Evolutionary conservation across 2,888 invertebrate species (phyloP), one percentile per base, ranked within the genome.

Genomic region (Caenorhabditis macrosperma): DNA sequence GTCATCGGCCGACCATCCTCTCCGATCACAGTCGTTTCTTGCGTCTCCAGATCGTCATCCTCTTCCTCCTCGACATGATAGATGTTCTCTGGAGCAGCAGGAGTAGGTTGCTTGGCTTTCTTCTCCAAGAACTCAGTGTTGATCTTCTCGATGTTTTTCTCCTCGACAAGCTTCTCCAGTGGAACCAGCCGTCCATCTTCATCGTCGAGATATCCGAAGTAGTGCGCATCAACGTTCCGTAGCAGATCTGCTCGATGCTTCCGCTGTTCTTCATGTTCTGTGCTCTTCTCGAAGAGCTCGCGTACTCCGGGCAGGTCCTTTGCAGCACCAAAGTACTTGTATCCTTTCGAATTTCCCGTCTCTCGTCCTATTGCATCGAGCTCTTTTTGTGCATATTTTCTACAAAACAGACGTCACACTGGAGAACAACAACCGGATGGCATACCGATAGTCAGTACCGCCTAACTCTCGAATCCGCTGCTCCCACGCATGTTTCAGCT

Each of bases 191-290:
- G 93, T 0, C 98, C 98, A 91, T 99, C 99, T 90, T 99, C 99
- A 88, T 99, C 99, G 91, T 99, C 99, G 88, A 97, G 93, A 91
- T 85, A 85, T 0, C 99, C 99, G 92, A 99, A 99, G 92, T 99
- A 99, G 92, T 97, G 96, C 0, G 98, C 97, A 92, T 99, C 98
- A 44, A 99, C 95, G 90, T 97, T 95, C 86, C 96, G 95, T 97
- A 98, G 97, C 61, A 99, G 93, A 91, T 99, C 98, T 0, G 95
- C 96, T 64, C 98, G 93, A 0, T 96, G 96, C 92, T 96, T 95
- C 26, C 96, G 93, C 15, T 95, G 95, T 30, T 80, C 77, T 71
- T 88, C 88, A 22, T 78, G 66, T 64, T 86, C 87, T 12, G 68
- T 77, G 48, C 74, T 75, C 91, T 97, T 96, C 91, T 97, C 96